These are phyloP conservation scores for Drosophila auraria DNA, from an alignment of 1,140 invertebrate species.

Conservation along the genomic window DNA sequence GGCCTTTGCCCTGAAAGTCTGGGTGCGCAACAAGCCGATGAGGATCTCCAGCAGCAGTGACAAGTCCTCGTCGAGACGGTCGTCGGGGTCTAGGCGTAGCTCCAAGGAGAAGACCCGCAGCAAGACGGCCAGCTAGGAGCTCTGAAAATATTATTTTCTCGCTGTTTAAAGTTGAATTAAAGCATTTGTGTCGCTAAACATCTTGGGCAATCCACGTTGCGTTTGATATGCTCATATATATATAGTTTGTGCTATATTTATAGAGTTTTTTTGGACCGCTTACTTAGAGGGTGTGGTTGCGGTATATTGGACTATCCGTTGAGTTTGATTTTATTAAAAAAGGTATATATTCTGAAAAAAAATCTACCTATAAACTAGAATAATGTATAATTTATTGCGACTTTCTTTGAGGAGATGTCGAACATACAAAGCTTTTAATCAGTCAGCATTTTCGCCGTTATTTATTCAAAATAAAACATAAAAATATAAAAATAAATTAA, in stretches of 20 bases:
- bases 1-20: constrained; percentile 88
- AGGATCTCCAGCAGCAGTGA: constrained; percentile 78
- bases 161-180: neutral
- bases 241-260: constrained; percentile 19
- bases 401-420: too few species aligned
- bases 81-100: constrained; percentile 66
- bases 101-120: constrained; percentile 72
- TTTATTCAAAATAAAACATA: neutral
- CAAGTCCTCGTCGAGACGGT: constrained; percentile 83
- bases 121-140: constrained; percentile 57
- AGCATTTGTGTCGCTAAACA: constrained; percentile 7
- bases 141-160: neutral
- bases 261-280: constrained; percentile 20
- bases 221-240: neutral
- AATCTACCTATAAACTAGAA: neutral
- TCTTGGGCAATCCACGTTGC: constrained; percentile 3
- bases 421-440: too few species aligned
- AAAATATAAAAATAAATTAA: too few species aligned
- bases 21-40: constrained; percentile 88
- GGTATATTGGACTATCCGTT: neutral
- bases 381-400: too few species aligned
- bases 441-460: too few species aligned
- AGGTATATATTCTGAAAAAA: neutral
- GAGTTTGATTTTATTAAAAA: neutral
- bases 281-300: constrained; percentile 12